phyloP scores from a whole-genome alignment of 2,888 invertebrate genomes.

The Noctua comes region DNA sequence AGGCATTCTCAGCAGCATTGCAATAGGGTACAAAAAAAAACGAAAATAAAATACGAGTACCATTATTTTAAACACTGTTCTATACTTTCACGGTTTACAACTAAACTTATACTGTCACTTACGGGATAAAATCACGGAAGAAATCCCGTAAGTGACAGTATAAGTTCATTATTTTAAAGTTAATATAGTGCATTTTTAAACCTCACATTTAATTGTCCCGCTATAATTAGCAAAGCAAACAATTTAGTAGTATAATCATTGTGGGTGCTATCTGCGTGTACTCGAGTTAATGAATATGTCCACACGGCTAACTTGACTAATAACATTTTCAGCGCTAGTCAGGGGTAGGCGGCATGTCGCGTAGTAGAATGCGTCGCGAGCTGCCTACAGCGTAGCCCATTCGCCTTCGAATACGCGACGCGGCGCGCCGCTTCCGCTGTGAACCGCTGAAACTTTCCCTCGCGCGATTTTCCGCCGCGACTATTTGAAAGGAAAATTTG shows the following conservation, averaged over 20 bases:
- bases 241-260: conserved; percentile 61
- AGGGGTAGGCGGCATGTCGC: conserved; percentile 71
- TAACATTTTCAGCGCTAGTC: conserved; percentile 65
- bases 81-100: no score
- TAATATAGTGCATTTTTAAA: conserved; percentile 11
- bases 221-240: conserved; percentile 60
- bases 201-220: conserved; percentile 14
- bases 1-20: not conserved
- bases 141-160: no score
- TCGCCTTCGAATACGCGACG: conserved; percentile 80
- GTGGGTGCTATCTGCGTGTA: conserved; percentile 64
- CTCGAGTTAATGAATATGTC: conserved; percentile 69
- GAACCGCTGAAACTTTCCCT: conserved; percentile 79
- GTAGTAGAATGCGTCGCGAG: conserved; percentile 48
- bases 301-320: conserved; percentile 69
- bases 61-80: no score
- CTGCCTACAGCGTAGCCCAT: conserved; percentile 72
- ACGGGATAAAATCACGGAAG: no score
- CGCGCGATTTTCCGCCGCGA: conserved; percentile 67
- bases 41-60: no score
- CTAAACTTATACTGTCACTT: no score
- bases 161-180: not conserved
- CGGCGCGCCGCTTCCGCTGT: conserved; percentile 76
- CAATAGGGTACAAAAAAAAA: not conserved
- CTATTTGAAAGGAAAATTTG: conserved; percentile 45